Evolutionary conservation across 2,888 invertebrate species (phyloP).

Genomic region (Stegophylla sp.): DNA sequence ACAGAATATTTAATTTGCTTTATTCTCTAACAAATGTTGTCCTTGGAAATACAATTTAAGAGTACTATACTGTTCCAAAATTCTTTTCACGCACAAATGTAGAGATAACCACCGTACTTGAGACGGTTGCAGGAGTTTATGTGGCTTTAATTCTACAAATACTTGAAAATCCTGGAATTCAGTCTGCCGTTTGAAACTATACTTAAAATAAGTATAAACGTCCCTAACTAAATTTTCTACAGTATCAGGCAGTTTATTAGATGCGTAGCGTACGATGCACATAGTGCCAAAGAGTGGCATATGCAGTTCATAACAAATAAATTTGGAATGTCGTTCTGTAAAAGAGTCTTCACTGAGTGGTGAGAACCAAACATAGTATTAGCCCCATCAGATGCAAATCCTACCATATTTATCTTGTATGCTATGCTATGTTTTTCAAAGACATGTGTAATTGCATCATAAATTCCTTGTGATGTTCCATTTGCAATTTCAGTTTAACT

Average conservation of each 20-base stretch:
- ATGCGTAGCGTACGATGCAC: slow-evolving; percentile 33
- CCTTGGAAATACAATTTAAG: slow-evolving; percentile 11
- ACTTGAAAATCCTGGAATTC: slow-evolving; percentile 11
- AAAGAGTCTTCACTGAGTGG: slow-evolving; percentile 25
- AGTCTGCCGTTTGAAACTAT: slow-evolving; percentile 21
- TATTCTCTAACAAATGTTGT: not conserved
- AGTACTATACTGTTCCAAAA: slow-evolving; percentile 19
- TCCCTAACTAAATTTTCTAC: slow-evolving; percentile 47
- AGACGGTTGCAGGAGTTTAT: slow-evolving; percentile 21
- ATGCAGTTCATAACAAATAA: slow-evolving; percentile 48
- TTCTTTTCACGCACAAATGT: slow-evolving; percentile 1
- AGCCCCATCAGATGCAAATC: slow-evolving; percentile 61
- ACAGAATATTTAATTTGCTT: not conserved
- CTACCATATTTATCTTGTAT: slow-evolving; percentile 59
- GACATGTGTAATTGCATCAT: slow-evolving; percentile 43
- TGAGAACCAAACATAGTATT: slow-evolving; percentile 55
- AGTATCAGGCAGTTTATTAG: slow-evolving; percentile 38
- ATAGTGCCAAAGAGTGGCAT: slow-evolving; percentile 56
- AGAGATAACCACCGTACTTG: slow-evolving; percentile 37
- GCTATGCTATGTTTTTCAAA: slow-evolving; percentile 60
- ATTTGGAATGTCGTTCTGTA: slow-evolving; percentile 52
- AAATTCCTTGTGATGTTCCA: slow-evolving; percentile 42
- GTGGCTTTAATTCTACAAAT: slow-evolving; percentile 1
- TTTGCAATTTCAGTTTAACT: slow-evolving; percentile 43
- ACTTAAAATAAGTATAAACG: slow-evolving; percentile 27